phyloP scores from a whole-genome alignment of 2,113 vertebrate species.

The Clarias magur region DNA sequence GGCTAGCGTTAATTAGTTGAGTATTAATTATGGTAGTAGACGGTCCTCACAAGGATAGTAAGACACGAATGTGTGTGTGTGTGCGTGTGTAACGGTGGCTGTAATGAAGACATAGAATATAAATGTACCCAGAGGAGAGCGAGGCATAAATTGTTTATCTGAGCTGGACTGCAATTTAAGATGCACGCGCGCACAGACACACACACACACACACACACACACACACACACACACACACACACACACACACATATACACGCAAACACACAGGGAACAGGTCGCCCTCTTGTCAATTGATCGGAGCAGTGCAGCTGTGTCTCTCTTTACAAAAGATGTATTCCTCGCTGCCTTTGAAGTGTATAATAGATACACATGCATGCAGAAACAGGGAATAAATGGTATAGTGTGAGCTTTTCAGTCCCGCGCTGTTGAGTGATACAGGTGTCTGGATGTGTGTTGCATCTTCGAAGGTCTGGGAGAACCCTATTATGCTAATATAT shows the following conservation, averaged over 20 bases:
- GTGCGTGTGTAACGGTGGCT: slow-evolving; percentile 8
- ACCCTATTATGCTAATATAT: slow-evolving; percentile 47
- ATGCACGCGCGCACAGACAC: slow-evolving; percentile 8
- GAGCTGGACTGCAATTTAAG: slow-evolving; percentile 46
- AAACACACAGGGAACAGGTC: slow-evolving; percentile 32
- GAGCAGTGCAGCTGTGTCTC: slow-evolving; percentile 46
- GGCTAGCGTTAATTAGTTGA: neutral
- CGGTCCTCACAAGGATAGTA: neutral
- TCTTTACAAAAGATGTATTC: slow-evolving; percentile 53
- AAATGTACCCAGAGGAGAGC: slow-evolving; percentile 49
- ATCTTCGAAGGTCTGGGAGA: slow-evolving; percentile 30
- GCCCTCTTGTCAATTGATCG: slow-evolving; percentile 49
- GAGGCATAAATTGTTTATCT: slow-evolving; percentile 48
- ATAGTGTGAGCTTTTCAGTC: slow-evolving; percentile 37
- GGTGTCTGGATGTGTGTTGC: slow-evolving; percentile 25
- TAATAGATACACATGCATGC: slow-evolving; percentile 39
- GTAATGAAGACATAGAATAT: slow-evolving; percentile 45
- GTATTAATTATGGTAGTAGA: neutral
- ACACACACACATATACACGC: neutral
- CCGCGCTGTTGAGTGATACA: slow-evolving; percentile 30
- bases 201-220: slow-evolving; percentile 19
- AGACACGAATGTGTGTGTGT: neutral
- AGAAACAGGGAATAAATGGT: slow-evolving; percentile 43
- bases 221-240: neutral
- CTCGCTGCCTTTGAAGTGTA: slow-evolving; percentile 50